Percentiles rank a stretch among this genome's conserved stretches.
phyloP scores from a whole-genome alignment of 2,888 invertebrate genomes.

The Taphrorychus bicolor region DNA sequence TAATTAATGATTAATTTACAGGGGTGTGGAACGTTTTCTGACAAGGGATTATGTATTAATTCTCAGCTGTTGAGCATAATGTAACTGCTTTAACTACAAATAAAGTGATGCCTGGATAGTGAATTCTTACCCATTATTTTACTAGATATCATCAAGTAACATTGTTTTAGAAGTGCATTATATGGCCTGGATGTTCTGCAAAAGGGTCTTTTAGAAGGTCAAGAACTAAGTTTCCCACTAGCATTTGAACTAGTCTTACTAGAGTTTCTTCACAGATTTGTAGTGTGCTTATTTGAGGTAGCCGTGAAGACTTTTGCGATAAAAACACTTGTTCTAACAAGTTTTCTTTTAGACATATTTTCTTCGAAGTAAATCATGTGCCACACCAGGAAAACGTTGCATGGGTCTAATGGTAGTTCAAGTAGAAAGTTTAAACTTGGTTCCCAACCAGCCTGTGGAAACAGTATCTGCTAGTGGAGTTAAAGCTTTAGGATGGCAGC shows the following conservation, averaged over 20 bases:
- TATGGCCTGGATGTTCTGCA: slow-evolving; percentile 77
- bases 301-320: neutral
- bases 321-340: neutral
- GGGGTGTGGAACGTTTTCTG: too few species aligned
- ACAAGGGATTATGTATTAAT: too few species aligned
- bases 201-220: slow-evolving; percentile 72
- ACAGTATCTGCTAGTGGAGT: slow-evolving; percentile 76
- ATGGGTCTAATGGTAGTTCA: slow-evolving; percentile 85
- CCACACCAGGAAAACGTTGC: slow-evolving; percentile 89
- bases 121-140: too few species aligned
- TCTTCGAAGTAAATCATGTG: slow-evolving; percentile 72
- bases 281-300: slow-evolving; percentile 87
- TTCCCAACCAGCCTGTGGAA: slow-evolving; percentile 66
- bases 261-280: slow-evolving; percentile 78
- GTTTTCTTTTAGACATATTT: slow-evolving; percentile 67
- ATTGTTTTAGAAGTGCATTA: slow-evolving; percentile 59
- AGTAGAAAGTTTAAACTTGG: slow-evolving; percentile 73
- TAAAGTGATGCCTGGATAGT: too few species aligned
- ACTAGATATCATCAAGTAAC: too few species aligned
- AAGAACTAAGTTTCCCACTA: slow-evolving; percentile 80
- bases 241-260: slow-evolving; percentile 82
- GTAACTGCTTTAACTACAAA: too few species aligned
- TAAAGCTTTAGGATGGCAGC: slow-evolving; percentile 70
- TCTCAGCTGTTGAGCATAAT: too few species aligned
- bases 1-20: too few species aligned